phyloP scores from a whole-genome alignment of 2,888 invertebrate genomes.

The Zootermopsis nevadensis region DNA sequence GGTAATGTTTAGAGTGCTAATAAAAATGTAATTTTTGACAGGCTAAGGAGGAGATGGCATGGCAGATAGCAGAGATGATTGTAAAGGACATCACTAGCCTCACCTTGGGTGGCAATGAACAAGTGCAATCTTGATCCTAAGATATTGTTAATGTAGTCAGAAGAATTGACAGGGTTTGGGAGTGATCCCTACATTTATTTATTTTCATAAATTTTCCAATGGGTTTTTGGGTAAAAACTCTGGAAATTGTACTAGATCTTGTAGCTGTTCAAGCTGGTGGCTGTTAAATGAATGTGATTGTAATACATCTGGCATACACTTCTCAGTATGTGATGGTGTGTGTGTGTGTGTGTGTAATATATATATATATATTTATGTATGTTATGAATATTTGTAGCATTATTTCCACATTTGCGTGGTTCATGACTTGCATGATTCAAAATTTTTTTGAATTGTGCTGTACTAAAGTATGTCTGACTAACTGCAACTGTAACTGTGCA shows the following conservation, averaged over 20 bases:
- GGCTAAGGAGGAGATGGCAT: conserved; percentile 95
- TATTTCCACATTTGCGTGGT: background rate
- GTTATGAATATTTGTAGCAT: background rate
- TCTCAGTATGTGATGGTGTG: no score
- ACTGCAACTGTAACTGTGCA: background rate
- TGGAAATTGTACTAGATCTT: background rate
- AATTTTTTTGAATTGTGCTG: background rate
- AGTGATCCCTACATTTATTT: background rate
- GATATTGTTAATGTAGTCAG: background rate
- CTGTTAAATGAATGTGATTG: background rate
- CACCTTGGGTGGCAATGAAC: conserved; percentile 69
- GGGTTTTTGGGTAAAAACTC: background rate
- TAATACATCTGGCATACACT: background rate
- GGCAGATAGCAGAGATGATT: conserved; percentile 98
- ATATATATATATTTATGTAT: background rate
- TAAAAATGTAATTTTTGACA: conserved; percentile 54
- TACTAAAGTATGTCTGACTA: background rate
- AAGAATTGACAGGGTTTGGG: background rate
- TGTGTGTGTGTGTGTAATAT: no score
- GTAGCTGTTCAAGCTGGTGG: background rate
- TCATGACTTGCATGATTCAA: background rate
- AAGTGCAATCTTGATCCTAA: conserved; percentile 46
- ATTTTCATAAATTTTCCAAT: background rate
- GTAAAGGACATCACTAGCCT: conserved; percentile 93
- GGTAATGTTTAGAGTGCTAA: no score